Percentiles rank a stretch among this genome's conserved stretches.
Conservation (phyloP, 2,797 vertebrate species). For the Rhinichthys osculus region DNA sequence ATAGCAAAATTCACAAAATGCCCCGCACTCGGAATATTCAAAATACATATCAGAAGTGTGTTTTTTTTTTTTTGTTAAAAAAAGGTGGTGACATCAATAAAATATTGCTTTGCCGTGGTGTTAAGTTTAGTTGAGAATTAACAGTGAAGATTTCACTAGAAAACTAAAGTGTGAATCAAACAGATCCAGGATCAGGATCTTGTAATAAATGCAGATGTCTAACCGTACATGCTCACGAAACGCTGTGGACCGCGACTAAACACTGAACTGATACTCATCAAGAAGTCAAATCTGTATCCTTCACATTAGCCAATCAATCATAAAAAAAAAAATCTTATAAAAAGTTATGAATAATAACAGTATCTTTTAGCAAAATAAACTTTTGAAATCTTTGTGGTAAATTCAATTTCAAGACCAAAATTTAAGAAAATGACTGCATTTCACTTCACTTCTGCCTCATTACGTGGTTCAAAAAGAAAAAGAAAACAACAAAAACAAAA, state of each 20-base stretch:
- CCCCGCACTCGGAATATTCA: constrained; percentile 80
- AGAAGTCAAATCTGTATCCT: constrained; percentile 17
- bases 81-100: constrained; percentile 63
- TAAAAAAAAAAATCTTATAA: background rate
- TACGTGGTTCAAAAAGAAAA: constrained; percentile 5
- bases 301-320: constrained; percentile 11
- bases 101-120: constrained; percentile 73
- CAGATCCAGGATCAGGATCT: background rate
- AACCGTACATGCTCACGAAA: background rate
- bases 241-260: background rate
- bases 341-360: constrained; percentile 11
- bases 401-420: constrained; percentile 17
- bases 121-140: background rate
- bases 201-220: background rate
- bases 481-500: background rate
- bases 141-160: background rate
- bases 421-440: background rate
- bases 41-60: constrained; percentile 77
- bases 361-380: constrained; percentile 40
- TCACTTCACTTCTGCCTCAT: background rate
- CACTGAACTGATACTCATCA: constrained; percentile 23
- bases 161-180: background rate
- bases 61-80: constrained; percentile 49
- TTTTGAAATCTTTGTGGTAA: background rate
- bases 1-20: constrained; percentile 82